Evolutionary conservation across 2,888 invertebrate species (phyloP).

Genomic region (Mycalesis mineus): DNA sequence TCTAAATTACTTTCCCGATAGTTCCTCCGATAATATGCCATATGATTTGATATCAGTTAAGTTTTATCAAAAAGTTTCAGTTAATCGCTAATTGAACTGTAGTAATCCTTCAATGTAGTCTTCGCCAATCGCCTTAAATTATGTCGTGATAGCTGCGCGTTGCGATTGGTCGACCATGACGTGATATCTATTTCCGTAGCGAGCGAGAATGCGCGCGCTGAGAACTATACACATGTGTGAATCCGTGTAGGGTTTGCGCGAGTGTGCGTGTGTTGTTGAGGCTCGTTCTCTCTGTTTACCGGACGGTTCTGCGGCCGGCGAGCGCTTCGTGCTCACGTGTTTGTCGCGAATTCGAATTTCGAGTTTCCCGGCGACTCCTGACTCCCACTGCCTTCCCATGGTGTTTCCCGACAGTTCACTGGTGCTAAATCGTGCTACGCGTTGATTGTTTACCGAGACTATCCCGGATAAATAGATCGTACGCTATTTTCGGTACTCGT

Average conservation of each 20-base stretch:
- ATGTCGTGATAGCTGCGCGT: conserved; percentile 53
- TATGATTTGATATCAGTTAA: conserved; percentile 66
- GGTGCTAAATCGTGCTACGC: conserved; percentile 62
- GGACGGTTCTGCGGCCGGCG: conserved; percentile 74
- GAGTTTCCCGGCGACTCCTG: conserved; percentile 66
- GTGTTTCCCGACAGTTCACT: conserved; percentile 65
- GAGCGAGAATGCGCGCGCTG: conserved; percentile 63
- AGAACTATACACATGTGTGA: conserved; percentile 38
- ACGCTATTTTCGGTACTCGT: conserved; percentile 61
- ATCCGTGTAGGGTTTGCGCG: conserved; percentile 30
- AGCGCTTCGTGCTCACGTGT: conserved; percentile 82
- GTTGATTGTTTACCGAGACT: conserved; percentile 46
- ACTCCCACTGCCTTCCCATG: conserved; percentile 54
- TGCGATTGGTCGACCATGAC: conserved; percentile 60
- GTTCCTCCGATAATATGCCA: conserved; percentile 44
- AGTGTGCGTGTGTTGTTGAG: conserved; percentile 70
- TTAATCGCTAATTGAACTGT: conserved; percentile 72
- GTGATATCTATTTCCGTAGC: conserved; percentile 67
- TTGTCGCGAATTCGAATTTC: conserved; percentile 60
- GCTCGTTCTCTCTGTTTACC: conserved; percentile 74
- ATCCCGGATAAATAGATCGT: conserved; percentile 34
- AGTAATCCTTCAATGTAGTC: conserved; percentile 67
- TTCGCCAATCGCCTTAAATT: conserved; percentile 51
- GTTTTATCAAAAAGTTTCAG: conserved; percentile 72
- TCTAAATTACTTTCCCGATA: conserved; percentile 38